These are phyloP conservation scores for Mylabris sibirica DNA, from an alignment of 2,888 invertebrate species.

Conservation along the genomic window DNA sequence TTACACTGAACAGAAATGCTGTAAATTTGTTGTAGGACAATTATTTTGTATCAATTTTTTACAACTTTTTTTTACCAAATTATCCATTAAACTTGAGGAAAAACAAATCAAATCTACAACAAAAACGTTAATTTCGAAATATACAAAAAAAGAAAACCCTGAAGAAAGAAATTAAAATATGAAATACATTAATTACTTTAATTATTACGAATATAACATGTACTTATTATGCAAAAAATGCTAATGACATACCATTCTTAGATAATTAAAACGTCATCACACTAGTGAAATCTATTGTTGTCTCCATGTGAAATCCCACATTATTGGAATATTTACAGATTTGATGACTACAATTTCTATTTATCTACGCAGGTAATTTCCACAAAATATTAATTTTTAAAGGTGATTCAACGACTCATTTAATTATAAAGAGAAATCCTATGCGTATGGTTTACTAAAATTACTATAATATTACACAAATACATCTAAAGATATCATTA, in stretches of 20 bases:
- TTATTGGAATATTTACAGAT: neutral
- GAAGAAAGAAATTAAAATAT: neutral
- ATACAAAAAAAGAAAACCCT: neutral
- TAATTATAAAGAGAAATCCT: neutral
- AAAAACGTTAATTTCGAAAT: neutral
- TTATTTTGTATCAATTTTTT: neutral
- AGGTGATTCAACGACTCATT: neutral
- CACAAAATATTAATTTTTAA: neutral
- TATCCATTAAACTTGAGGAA: too few relatives aligned
- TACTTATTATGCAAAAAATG: neutral
- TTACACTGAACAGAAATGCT: neutral
- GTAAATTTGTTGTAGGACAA: conserved; percentile 5
- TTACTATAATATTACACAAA: neutral
- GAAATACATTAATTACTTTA: neutral
- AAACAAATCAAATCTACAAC: neutral
- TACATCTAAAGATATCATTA: neutral
- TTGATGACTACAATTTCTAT: neutral
- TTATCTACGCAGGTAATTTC: neutral
- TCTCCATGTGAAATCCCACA: conserved; percentile 15
- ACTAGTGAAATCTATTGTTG: conserved; percentile 5
- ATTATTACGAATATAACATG: neutral
- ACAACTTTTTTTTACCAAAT: neutral
- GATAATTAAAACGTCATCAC: conserved; percentile 11
- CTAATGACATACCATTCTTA: neutral
- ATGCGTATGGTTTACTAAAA: neutral